Percentiles rank a stretch among this genome's conserved stretches.
phyloP scores from a whole-genome alignment of 2,797 vertebrate species.

The Melanotaenia parkinsoni region DNA sequence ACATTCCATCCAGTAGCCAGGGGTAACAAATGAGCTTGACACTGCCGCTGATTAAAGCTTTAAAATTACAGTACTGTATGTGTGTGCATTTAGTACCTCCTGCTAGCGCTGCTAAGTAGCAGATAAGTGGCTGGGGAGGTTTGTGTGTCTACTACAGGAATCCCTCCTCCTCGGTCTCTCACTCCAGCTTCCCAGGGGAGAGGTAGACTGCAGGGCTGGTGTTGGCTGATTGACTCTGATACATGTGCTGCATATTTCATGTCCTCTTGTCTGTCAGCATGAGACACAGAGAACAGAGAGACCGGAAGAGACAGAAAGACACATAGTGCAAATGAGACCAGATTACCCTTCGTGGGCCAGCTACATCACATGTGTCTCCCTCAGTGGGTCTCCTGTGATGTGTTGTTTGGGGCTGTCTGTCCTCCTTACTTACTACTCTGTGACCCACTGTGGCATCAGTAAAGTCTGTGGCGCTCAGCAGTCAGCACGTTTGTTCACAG shows the following conservation, averaged over 20 bases:
- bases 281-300: constrained; percentile 40
- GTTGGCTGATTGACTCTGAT: constrained; percentile 80
- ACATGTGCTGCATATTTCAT: constrained; percentile 79
- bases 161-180: constrained; percentile 66
- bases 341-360: constrained; percentile 20
- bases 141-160: constrained; percentile 71
- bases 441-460: constrained; percentile 70
- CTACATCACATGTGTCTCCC: constrained; percentile 21
- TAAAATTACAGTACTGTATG: constrained; percentile 33
- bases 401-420: constrained; percentile 55
- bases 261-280: constrained; percentile 60
- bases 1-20: constrained; percentile 32
- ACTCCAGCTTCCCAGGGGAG: constrained; percentile 67
- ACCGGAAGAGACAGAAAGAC: constrained; percentile 40
- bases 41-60: constrained; percentile 52
- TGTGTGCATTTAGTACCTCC: constrained; percentile 36
- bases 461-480: constrained; percentile 73
- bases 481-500: constrained; percentile 63
- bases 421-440: constrained; percentile 62
- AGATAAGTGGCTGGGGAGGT: constrained; percentile 80
- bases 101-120: constrained; percentile 74
- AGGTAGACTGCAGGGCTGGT: constrained; percentile 69
- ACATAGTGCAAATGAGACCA: constrained; percentile 25
- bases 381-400: constrained; percentile 50
- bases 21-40: constrained; percentile 37